Evolutionary conservation across 2,797 vertebrate species (phyloP).

Genomic region (Columba guinea): DNA sequence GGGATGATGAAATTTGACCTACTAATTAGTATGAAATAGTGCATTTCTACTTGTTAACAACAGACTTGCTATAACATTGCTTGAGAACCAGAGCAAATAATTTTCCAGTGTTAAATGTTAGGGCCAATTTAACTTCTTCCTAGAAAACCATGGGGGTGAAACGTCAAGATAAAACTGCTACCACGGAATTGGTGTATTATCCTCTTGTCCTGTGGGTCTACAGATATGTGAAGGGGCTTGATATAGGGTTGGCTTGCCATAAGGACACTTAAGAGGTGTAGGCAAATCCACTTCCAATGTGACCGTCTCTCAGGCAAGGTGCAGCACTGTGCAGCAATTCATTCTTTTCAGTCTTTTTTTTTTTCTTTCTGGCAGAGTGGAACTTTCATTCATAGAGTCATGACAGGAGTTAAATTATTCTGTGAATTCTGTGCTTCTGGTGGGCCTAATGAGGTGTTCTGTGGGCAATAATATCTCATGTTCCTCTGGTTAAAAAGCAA

Average conservation of each 20-base stretch:
- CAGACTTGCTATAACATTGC: background rate
- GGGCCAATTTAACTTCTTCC: background rate
- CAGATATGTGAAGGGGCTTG: background rate
- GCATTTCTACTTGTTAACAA: background rate
- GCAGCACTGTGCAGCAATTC: background rate
- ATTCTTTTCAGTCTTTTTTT: background rate
- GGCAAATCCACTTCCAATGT: background rate
- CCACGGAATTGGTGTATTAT: background rate
- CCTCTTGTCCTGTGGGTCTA: background rate
- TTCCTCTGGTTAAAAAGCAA: background rate
- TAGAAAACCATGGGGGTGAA: background rate
- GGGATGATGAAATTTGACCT: background rate
- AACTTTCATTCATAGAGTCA: background rate
- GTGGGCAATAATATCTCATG: background rate
- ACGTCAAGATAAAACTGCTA: background rate
- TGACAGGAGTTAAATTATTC: background rate
- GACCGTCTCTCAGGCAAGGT: background rate
- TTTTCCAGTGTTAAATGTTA: background rate
- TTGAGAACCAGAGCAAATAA: background rate
- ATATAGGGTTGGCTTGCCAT: rapidly evolving
- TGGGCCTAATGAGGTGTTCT: background rate
- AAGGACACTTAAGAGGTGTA: background rate
- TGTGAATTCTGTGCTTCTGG: background rate
- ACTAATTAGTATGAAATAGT: background rate
- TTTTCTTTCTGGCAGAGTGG: background rate